Base-by-base conservation (phyloP, 2,113 vertebrate species). In the Tamias sibiricus region DNA sequence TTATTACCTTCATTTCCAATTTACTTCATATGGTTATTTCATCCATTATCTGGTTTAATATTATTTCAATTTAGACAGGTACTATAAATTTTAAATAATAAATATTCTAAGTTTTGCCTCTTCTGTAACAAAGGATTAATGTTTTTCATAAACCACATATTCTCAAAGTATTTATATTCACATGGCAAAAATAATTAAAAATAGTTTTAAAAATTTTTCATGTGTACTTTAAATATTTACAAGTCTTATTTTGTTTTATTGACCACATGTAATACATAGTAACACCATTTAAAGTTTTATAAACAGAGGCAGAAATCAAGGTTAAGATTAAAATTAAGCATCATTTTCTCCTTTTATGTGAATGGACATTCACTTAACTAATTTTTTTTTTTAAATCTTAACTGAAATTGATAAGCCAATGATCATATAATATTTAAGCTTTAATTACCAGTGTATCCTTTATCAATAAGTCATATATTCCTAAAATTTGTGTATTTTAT, bases 111-210 rank as follows among this genome's bases (percentile, higher is more conserved):
- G 4, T 37, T 28, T 62, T 75, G 0, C 42, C 32, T 87, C 4
- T 90, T 92, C 57, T 62, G 2, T 93, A 47, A 54, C 26, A 94
- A 59, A 88, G n/a, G 11, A 75, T 94, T 87, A 77, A 68, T 90
- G 28, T 81, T 94, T 86, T 76, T 54, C 11, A 54, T 54, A 77
- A 87, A 96, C 62, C 1, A 19, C 30, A 8, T 84, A 54, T 94
- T 95, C n/a, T 54, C 79, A 22, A 75, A 77, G 9, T 80, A 26
- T 57, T 81, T 17, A 72, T 80, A 44, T 42, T 79, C 16, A 79
- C 17, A 59, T 87, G 42, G 86, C n/a, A 81, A 47, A 76, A 35
- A 76, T 0, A 81, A 47, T 72, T 72, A 81, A 83, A 83, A 83
- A 32, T 44, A 76, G 62, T 72, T 80, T 57, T 52, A 44, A 74